phyloP scores from a whole-genome alignment of 2,888 invertebrate genomes.

The Meghimatium bilineatum region DNA sequence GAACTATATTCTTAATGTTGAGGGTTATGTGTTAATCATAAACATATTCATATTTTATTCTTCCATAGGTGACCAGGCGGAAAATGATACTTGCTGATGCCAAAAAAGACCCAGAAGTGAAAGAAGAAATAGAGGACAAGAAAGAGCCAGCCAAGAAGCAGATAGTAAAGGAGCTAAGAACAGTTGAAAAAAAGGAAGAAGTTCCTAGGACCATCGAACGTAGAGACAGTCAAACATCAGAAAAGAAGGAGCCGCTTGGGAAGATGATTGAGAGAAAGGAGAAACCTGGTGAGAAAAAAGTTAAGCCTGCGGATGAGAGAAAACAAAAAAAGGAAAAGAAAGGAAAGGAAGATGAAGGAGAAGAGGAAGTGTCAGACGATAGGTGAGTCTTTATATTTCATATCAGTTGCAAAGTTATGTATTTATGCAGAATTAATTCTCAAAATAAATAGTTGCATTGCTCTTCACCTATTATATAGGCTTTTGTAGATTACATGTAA shows the following conservation, averaged over 20 bases:
- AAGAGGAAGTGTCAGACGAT: background rate
- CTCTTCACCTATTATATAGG: no score
- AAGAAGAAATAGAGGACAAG: constrained; percentile 59
- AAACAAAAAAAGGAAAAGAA: constrained; percentile 56
- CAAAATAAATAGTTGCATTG: no score
- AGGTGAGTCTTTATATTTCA: background rate
- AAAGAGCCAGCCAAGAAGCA: constrained; percentile 48
- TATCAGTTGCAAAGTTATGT: no score
- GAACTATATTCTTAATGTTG: no score
- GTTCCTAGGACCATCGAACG: constrained; percentile 48
- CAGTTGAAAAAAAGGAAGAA: constrained; percentile 51
- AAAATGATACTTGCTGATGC: constrained; percentile 59
- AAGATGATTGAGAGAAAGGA: constrained; percentile 53
- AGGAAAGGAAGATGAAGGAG: constrained; percentile 38
- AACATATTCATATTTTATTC: no score
- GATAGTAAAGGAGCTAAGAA: constrained; percentile 55
- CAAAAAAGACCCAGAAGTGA: constrained; percentile 60
- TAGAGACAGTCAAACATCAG: constrained; percentile 55
- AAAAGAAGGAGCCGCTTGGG: constrained; percentile 56
- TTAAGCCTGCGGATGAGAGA: constrained; percentile 53
- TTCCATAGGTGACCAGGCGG: constrained; percentile 52
- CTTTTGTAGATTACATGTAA: no score
- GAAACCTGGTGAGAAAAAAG: constrained; percentile 51
- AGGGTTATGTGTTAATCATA: no score
- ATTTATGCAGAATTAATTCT: no score